Percentiles rank a stretch among this genome's conserved stretches.
phyloP scores from a whole-genome alignment of 2,113 vertebrate genomes.

The Pterophyllum scalare region DNA sequence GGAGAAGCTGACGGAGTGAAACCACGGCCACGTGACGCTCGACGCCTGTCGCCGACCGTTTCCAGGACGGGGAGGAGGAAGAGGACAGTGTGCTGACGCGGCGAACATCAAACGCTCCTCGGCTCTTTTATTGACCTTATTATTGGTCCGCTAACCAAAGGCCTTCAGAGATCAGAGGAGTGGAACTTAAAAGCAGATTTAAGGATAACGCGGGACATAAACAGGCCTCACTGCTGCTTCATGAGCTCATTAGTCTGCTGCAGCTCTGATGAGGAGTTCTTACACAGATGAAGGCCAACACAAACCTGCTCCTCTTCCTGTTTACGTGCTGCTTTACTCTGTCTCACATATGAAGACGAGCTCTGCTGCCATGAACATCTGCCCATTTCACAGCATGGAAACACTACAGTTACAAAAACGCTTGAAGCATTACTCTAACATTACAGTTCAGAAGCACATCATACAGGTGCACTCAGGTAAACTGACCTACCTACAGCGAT shows the following conservation, averaged over 20 bases:
- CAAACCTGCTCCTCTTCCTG: accelerated
- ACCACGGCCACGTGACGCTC: neutral
- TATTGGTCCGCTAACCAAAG: neutral
- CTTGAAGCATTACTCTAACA: too few species aligned
- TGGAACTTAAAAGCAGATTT: too few species aligned
- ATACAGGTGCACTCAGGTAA: too few species aligned
- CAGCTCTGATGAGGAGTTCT: neutral
- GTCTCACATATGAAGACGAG: too few species aligned
- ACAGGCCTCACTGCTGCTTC: neutral
- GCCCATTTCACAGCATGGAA: too few species aligned
- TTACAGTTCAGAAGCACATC: too few species aligned
- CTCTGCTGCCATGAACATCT: too few species aligned
- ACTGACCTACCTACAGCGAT: too few species aligned
- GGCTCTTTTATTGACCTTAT: too few species aligned
- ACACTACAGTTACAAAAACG: too few species aligned
- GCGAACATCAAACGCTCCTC: neutral
- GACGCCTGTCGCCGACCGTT: too few species aligned
- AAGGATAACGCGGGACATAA: too few species aligned
- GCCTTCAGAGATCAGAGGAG: neutral
- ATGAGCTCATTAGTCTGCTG: neutral
- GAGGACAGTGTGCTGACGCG: neutral
- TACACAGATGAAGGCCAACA: neutral
- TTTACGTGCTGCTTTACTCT: neutral
- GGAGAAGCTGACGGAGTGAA: slow-evolving; percentile 20
- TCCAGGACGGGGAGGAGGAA: neutral